These are phyloP conservation scores for Aplodontia rufa DNA, from an alignment of 2,113 vertebrate genomes.

Conservation along the genomic window DNA sequence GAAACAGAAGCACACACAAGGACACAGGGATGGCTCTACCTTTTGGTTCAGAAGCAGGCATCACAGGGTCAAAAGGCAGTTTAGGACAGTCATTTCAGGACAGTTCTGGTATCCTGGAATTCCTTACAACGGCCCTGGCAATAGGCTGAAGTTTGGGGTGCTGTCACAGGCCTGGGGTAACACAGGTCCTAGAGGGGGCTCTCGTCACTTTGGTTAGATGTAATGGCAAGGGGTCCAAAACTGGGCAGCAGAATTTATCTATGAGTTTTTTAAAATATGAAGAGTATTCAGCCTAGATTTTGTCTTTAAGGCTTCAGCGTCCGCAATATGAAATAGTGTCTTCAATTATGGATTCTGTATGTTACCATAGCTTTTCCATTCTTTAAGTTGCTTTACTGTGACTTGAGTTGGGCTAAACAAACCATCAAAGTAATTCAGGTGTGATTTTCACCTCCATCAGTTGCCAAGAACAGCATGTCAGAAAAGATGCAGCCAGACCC, in stretches of 20 bases:
- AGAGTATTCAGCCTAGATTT: background rate
- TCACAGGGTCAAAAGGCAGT: background rate
- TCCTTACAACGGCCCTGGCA: background rate
- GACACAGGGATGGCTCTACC: background rate
- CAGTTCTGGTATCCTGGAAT: background rate
- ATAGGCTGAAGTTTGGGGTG: background rate
- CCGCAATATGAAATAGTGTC: background rate
- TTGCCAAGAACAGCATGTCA: background rate
- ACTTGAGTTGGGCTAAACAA: background rate
- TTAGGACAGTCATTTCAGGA: background rate
- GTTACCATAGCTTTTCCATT: background rate
- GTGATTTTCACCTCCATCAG: background rate
- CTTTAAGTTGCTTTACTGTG: background rate
- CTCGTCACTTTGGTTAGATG: background rate
- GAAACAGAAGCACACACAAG: background rate
- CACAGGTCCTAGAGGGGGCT: too few species aligned
- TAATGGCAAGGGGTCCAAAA: background rate
- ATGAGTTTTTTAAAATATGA: background rate
- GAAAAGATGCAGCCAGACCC: background rate
- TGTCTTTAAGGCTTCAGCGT: background rate
- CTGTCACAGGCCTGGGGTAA: background rate
- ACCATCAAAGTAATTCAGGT: background rate
- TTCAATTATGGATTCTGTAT: background rate
- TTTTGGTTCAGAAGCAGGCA: background rate
- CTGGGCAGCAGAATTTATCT: background rate